These are phyloP conservation scores for Fukomys damarensis DNA, from an alignment of 2,113 vertebrate species.

Conservation along the genomic window DNA sequence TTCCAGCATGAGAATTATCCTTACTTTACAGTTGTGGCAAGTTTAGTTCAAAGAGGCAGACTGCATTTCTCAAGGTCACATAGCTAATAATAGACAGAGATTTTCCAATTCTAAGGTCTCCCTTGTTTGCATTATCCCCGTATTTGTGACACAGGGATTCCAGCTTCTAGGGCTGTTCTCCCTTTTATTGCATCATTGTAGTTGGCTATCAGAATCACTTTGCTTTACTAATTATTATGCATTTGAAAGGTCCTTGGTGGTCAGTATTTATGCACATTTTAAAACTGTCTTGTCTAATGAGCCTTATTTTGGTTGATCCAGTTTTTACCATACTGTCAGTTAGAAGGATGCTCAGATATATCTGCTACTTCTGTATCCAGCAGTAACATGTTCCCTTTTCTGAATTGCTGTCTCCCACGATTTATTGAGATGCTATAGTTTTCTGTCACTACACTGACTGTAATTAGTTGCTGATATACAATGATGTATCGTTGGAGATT, in stretches of 20 bases:
- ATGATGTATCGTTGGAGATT: constrained; percentile 57
- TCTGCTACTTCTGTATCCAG: not conserved
- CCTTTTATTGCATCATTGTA: not conserved
- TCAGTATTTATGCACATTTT: not conserved
- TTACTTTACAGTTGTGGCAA: not conserved
- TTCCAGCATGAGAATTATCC: not conserved
- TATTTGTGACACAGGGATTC: not conserved
- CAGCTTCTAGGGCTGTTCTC: not conserved
- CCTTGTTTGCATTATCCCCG: not conserved
- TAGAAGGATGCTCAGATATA: not conserved
- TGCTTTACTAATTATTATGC: not conserved
- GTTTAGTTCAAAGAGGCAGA: not conserved
- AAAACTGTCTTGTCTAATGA: not conserved
- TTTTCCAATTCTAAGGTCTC: not conserved
- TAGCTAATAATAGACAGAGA: not conserved
- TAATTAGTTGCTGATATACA: constrained; percentile 51
- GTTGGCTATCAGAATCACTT: not conserved
- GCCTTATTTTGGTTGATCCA: not conserved
- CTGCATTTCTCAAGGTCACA: not conserved
- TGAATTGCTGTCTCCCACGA: not conserved
- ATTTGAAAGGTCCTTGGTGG: not conserved
- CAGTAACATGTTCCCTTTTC: not conserved
- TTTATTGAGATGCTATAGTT: not conserved
- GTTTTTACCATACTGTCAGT: not conserved
- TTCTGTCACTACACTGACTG: not conserved